Evolutionary conservation across 2,888 invertebrate species (phyloP), one percentile per base, ranked within the genome.

Genomic region (Ectemnius continuus): DNA sequence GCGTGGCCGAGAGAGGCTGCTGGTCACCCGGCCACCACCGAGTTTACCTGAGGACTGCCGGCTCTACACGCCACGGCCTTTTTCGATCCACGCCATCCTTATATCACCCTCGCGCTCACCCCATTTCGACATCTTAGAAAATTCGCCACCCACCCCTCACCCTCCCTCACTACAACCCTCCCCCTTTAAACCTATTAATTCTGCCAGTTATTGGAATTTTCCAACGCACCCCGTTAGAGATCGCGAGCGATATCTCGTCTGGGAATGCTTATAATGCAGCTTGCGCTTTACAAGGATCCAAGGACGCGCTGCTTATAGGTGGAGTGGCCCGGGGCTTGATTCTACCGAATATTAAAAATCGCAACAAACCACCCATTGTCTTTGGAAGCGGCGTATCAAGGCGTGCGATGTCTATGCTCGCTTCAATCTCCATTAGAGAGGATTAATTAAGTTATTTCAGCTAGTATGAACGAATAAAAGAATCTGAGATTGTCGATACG

Each of bases 41-140:
- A 76, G 78, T 84, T 81, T 79, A 83, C 84, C 80, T 78, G 81
- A 82, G 70, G 70, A 61, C 75, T 73, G 60, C 61, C 69, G 58
- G 70, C 66, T 73, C 60, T 62, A 52, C 52, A 61, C 66, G 73
- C 67, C 71, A 60, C 71, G 67, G 70, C 65, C 65, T 67, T 63
- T 45, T 66, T 68, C 65, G 36, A 23, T 57, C 70, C 65, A 58
- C 63, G 66, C 65, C 46, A 62, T n/a, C 56, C 66, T 52, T 52
- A 16, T 14, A 16, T 52, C 14, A 52, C 16, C 16, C 2, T 52
- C 6, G 5, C 52, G 5, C 11, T 16, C 14, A 52, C 14, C n/a
- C 13, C 52, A 52, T 52, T 36, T 36, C 36, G 36, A 6, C 36
- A 36, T 36, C 36, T 36, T 36, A 36, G 36, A 23, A 23, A 23